Evolutionary conservation across 2,113 vertebrate species (phyloP), one percentile per base, ranked within the genome.

Genomic region (Lasiurus borealis): DNA sequence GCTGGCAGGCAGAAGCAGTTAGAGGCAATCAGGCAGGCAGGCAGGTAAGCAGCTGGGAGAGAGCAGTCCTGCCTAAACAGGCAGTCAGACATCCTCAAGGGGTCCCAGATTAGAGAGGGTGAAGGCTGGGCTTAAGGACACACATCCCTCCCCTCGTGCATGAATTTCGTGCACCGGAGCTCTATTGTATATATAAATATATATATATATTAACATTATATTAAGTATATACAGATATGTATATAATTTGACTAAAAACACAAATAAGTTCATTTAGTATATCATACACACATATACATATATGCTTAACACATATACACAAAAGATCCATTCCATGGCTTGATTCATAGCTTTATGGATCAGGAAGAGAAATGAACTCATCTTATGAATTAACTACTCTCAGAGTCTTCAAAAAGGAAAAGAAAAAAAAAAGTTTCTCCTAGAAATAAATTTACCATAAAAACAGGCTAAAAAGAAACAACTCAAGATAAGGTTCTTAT

Each of bases 301-400:
- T 44, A 14, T 25, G 48, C 15, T 27, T 23, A 69, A n/a, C 15
- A 83, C 6, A 52, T 48, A 62, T 7, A 44, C 54, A 82, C 14
- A 82, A 14, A 44, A 88, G 5, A 5, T 93, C 62, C 34, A 40
- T 12, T 89, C 29, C 21, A 73, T 29, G 14, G 29, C 40, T 9
- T 34, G 78, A 77, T 77, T 76, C 64, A 96, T n/a, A 94, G 54
- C 36, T 83, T 8, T 64, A 6, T 89, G 14, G 21, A 80, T 88
- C 23, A 88, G 36, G 64, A 83, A 64, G 64, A 75, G 48, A 93
- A 93, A 77, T 73, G 16, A 94, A 48, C 4, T 88, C 52, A 68
- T 93, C n/a, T n/a, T n/a, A n/a, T n/a, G n/a, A n/a, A n/a, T n/a
- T n/a, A 11, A 18, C 29, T 77, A 77, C 29, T 66, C 52, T 91